A percentile compares a stretch with the other conserved stretches of the same genome.
phyloP scores from a whole-genome alignment of 2,888 invertebrate genomes.

The Penaeus monodon region DNA sequence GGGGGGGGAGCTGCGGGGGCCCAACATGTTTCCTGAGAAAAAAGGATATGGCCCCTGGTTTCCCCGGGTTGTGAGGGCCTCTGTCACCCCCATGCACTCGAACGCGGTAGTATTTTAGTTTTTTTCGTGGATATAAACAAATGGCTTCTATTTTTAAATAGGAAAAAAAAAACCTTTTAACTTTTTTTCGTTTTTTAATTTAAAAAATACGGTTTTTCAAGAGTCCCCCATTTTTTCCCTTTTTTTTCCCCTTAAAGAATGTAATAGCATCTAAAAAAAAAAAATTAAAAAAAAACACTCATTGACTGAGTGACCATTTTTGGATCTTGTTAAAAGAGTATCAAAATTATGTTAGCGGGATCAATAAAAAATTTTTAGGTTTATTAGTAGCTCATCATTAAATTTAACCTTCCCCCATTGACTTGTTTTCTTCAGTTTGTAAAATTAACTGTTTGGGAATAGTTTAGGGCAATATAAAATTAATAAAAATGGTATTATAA shows the following conservation, averaged over 20 bases:
- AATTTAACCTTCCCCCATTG: too few relatives aligned
- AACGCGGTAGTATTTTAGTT: conserved; percentile 63
- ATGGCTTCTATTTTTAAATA: conserved; percentile 66
- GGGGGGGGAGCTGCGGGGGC: conserved; percentile 50
- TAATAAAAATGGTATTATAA: too few relatives aligned
- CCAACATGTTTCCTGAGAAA: conserved; percentile 49
- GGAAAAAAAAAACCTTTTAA: conserved; percentile 65
- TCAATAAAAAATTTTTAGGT: too few relatives aligned
- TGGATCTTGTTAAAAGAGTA: background rate
- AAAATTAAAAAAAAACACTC: too few relatives aligned
- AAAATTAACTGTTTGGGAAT: too few relatives aligned
- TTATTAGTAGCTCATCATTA: too few relatives aligned
- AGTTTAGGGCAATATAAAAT: too few relatives aligned
- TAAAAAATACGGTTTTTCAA: conserved; percentile 66
- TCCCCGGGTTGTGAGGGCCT: conserved; percentile 52
- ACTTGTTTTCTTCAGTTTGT: too few relatives aligned
- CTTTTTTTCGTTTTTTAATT: conserved; percentile 66
- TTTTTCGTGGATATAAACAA: conserved; percentile 65
- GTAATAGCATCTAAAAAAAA: background rate
- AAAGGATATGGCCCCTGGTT: conserved; percentile 50
- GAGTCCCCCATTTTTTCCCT: conserved; percentile 62
- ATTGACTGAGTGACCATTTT: background rate
- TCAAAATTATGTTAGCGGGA: too few relatives aligned
- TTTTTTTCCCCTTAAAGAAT: conserved; percentile 6
- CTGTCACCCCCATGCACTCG: conserved; percentile 61